Conservation (phyloP, 2,797 vertebrate species). For the Acipenser ruthenus region DNA sequence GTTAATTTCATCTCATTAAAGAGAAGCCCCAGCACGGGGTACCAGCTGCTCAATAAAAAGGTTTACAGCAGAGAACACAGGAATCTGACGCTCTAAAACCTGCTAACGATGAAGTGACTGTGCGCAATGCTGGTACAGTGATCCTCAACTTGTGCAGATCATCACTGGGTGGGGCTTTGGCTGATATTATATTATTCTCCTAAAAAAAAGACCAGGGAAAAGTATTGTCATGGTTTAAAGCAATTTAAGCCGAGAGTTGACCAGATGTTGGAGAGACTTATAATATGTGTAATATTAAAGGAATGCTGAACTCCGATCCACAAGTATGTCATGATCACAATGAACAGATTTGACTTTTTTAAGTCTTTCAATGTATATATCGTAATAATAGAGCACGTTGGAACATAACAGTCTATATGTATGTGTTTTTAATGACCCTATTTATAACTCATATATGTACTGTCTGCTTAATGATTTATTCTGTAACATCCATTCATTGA, state of each 20-base stretch:
- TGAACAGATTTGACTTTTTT: not conserved
- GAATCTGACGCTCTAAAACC: slow-evolving; percentile 6
- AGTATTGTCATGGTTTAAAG: not conserved
- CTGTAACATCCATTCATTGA: too few species aligned
- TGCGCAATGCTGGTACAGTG: slow-evolving; percentile 10
- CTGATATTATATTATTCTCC: not conserved
- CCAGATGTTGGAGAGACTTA: not conserved
- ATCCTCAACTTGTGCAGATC: slow-evolving; percentile 1
- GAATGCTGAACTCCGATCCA: too few species aligned
- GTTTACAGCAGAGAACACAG: slow-evolving; percentile 10
- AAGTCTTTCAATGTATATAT: too few species aligned
- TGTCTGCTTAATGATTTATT: too few species aligned
- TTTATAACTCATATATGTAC: not conserved
- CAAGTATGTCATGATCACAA: slow-evolving; percentile 2
- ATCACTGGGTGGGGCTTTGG: slow-evolving; percentile 5
- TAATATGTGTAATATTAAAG: too few species aligned
- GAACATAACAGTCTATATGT: not conserved
- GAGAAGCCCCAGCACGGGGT: not conserved
- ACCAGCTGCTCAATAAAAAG: slow-evolving; percentile 2
- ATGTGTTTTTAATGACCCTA: slow-evolving; percentile 1
- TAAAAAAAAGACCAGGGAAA: not conserved
- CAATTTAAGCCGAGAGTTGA: not conserved
- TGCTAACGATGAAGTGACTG: slow-evolving; percentile 18
- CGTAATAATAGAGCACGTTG: too few species aligned
- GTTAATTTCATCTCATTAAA: not conserved